Conservation (phyloP, 2,113 vertebrate species). For the Melanocharis versteri region DNA sequence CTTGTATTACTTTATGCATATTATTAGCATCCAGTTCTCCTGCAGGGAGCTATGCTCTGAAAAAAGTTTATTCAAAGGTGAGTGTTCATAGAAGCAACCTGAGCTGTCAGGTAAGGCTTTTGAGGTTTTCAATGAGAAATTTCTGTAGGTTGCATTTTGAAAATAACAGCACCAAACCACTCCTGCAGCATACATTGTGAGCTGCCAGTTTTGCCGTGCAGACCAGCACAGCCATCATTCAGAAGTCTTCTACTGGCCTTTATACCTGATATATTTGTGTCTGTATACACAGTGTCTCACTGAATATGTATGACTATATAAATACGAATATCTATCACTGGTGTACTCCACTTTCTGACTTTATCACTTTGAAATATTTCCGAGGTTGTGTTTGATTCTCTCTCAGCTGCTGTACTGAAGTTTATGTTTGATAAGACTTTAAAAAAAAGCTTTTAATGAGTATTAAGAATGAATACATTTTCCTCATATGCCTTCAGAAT, state of each 20-base stretch:
- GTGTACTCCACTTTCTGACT: not conserved
- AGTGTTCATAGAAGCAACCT: not conserved
- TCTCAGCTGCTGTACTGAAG: not conserved
- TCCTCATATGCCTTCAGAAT: not conserved
- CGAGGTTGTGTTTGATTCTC: not conserved
- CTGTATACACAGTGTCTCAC: not conserved
- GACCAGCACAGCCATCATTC: not conserved
- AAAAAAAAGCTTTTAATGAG: not conserved
- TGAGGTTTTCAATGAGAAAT: not conserved
- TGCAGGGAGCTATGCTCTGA: not conserved
- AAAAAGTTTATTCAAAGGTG: not conserved
- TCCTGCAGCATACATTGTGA: not conserved
- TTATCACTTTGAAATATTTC: not conserved
- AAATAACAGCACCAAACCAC: not conserved
- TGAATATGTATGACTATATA: not conserved
- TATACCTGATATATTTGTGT: not conserved
- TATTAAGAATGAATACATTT: constrained; percentile 13
- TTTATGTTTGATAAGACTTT: not conserved
- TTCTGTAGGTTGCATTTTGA: not conserved
- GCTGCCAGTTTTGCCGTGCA: accelerated
- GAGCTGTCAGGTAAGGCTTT: not conserved
- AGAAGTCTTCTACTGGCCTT: not conserved
- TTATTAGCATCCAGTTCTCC: constrained; percentile 18
- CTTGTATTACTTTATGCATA: constrained; percentile 34
- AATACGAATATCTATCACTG: not conserved